Conservation (phyloP, 2,888 invertebrate genomes). For the Spatulosminthurus flaviceps region DNA sequence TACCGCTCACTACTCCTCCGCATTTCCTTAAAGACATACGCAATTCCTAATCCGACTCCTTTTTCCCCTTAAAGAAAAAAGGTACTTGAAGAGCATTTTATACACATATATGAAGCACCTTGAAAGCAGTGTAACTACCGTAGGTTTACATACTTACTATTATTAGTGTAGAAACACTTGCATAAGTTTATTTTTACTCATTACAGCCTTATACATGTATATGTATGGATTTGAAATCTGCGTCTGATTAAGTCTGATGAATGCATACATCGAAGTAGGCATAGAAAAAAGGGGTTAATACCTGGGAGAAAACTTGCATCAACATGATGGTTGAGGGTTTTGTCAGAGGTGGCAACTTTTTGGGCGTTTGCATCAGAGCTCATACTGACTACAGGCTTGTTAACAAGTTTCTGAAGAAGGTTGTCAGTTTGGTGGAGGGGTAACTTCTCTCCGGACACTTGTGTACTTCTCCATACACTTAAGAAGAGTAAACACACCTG, state of each 20-base stretch:
- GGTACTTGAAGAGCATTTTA: no score
- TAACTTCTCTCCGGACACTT: slow-evolving; percentile 31
- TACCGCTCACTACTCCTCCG: background rate
- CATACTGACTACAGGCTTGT: slow-evolving; percentile 3
- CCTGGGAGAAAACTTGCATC: slow-evolving; percentile 27
- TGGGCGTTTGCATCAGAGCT: slow-evolving; percentile 8
- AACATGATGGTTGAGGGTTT: background rate
- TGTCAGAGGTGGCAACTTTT: slow-evolving; percentile 14
- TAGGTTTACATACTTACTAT: no score
- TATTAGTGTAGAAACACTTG: no score
- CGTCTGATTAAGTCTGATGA: no score
- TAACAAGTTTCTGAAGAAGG: slow-evolving; percentile 31
- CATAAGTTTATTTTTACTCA: no score
- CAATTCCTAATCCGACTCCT: no score
- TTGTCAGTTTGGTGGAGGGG: slow-evolving; percentile 25
- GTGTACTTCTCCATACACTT: slow-evolving; percentile 40
- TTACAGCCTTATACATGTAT: no score
- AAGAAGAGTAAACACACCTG: slow-evolving; percentile 39
- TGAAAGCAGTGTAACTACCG: no score
- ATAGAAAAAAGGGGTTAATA: slow-evolving; percentile 5
- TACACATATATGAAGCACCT: no score
- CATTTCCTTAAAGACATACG: background rate
- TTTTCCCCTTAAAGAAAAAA: background rate
- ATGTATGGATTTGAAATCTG: no score
- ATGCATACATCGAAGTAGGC: no score